Base-by-base conservation (phyloP, 64 coral and sea anemone species). In the Acropora tenuis region DNA sequence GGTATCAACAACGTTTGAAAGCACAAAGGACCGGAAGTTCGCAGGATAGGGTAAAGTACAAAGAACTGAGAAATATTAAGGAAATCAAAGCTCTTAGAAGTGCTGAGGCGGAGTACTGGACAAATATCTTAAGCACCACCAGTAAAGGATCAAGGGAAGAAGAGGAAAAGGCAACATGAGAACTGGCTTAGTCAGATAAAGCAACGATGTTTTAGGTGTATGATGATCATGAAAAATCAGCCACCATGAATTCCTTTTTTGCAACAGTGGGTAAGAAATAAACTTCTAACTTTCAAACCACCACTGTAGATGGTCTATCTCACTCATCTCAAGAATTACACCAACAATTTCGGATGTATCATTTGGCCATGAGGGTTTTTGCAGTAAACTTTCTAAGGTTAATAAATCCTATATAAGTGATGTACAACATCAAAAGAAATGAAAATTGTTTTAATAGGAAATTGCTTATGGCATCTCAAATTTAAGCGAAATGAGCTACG, bases 1-100 rank as follows among this genome's bases (percentile, higher is more conserved):
- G 84, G n/a, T 87, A 87, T 45, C 65, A 87, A 48, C 84, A 74
- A 50, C 45, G 48, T 1, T 49, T 74, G 41, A 87, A 87, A 52
- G 69, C 42, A 50, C 84, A 80, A 83, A 90, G 66, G 55, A 59
- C 78, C 16, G 84, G 44, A 19, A 8, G 18, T n/a, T 6, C 50
- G 52, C 48, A 74, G 47, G 72, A 77, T 7, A 73, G 90, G 53
- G 18, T 68, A 48, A 17, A 60, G 44, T 63, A 86, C 53, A 86
- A 60, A 43, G 44, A 78, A 45, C 43, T 92, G 30, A 92, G 44
- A 17, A 87, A 74, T n/a, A n/a, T n/a, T 50, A 16, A 74, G 9
- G 66, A 74, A 9, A 90, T 45, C 17, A 76, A 76, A 20, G n/a
- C n/a, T n/a, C n/a, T n/a, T n/a, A n/a, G n/a, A n/a, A n/a, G n/a